Evolutionary conservation across 2,888 invertebrate species (phyloP).

Genomic region (Reticulitermes lucifugus): DNA sequence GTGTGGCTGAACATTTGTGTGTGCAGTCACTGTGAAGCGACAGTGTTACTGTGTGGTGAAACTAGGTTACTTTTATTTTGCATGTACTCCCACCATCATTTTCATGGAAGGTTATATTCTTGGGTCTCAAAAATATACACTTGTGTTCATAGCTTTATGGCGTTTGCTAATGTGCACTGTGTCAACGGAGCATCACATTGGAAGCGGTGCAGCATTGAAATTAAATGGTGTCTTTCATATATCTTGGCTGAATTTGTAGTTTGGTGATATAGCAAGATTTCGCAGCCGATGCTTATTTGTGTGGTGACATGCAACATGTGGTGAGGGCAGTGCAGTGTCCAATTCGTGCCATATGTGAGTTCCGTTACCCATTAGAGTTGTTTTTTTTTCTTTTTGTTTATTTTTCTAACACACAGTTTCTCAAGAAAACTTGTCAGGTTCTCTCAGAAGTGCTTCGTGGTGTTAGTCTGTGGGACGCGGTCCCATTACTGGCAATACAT

Average conservation of each 20-base stretch:
- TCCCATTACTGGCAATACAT: background rate
- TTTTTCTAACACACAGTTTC: background rate
- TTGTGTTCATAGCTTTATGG: slow-evolving; percentile 15
- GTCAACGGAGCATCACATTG: slow-evolving; percentile 21
- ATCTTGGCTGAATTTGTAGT: slow-evolving; percentile 10
- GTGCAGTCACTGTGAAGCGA: background rate
- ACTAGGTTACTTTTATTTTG: background rate
- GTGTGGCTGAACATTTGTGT: background rate
- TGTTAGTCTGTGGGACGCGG: background rate
- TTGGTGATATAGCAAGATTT: slow-evolving; percentile 32
- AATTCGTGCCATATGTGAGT: slow-evolving; percentile 32
- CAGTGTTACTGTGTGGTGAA: no score
- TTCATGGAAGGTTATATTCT: background rate
- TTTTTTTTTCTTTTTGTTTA: slow-evolving; percentile 15
- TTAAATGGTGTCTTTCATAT: slow-evolving; percentile 11
- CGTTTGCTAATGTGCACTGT: slow-evolving; percentile 29
- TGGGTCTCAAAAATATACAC: background rate
- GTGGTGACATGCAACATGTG: slow-evolving; percentile 35
- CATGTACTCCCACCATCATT: background rate
- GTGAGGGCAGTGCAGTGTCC: slow-evolving; percentile 31
- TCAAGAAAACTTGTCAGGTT: slow-evolving; percentile 1
- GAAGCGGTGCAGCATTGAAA: slow-evolving; percentile 10
- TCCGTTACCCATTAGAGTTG: slow-evolving; percentile 9
- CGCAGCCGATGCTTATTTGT: slow-evolving; percentile 10
- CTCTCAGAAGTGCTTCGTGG: slow-evolving; percentile 6